Base-by-base conservation (phyloP, 2,797 vertebrate genomes). In the Paratrypauchen microcephalus region DNA sequence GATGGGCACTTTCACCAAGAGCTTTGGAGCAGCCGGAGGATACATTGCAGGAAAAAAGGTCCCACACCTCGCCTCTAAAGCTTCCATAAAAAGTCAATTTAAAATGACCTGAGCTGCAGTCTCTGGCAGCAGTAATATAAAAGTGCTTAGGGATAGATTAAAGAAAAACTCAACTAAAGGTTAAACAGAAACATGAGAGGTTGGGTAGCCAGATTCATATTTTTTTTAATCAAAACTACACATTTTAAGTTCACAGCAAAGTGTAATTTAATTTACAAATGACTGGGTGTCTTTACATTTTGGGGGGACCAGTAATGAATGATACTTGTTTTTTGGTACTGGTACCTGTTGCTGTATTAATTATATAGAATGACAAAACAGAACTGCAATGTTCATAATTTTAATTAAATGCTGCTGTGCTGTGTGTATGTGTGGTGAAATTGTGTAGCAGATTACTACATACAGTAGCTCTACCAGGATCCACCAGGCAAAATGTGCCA, bases 1-100 rank as follows among this genome's bases (percentile, higher is more conserved):
- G 88, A 99, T 99, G 98, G 97, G 98, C 65, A 99, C 98, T 0
- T 98, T 99, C 90, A 98, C 96, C 62, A 99, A 99, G 94, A 97
- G 96, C 86, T 99, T 99, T 61, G 96, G 96, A 0, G 94, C 95
- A 1, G 89, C 93, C 0, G 98, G 98, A 85, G 98, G 98, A 75
- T 99, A 99, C 80, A 95, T 99, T 81, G 97, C 95, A 65, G 98
- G 98, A 69, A 96, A 87, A 76, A 98, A 96, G 97, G 98, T 99
- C 69, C 4, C 9, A 65, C 30, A 30, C 7, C 16, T 48, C 45
- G 50, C 16, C 16, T 50, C 9, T 47, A 48, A 45, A 12, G 19
- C 19, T n/a, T 61, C 23, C 57, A 59, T 30, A 45, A 41, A 45
- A 41, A 9, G 39, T 39, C 21, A 4, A 28, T 50, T 65, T 30